Evolutionary conservation across 2,113 vertebrate genomes (phyloP), one percentile per base, ranked within the genome.

Genomic region (Suncus etruscus): DNA sequence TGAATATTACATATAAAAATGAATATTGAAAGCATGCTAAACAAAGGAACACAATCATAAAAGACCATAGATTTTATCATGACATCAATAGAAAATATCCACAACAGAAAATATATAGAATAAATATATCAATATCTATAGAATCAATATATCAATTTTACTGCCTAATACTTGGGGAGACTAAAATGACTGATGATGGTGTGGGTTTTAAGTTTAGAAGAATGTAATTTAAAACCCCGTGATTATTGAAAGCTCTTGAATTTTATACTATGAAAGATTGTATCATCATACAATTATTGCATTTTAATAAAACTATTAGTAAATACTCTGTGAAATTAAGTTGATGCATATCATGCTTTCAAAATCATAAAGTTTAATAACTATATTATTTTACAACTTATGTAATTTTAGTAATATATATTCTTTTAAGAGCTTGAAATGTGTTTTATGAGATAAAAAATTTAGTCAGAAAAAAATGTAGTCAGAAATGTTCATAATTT

Each of bases 401-500:
- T 22, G 54, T 80, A 51, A 69, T 65, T 76, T 66, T 16, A n/a
- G 5, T 74, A 81, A 50, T 88, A 15, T 0, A 7, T 74, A 0
- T 89, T 95, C 16, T 50, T 72, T 22, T 58, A 65, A 76, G 70
- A 86, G 10, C 85, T 91, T 66, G 24, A 89, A 83, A 77, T 51
- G 54, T 31, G 54, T 27, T 20, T 78, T 75, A 48, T 31, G 93
- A 6, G 4, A 15, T 29, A 58, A 68, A 78, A 81, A 48, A 16
- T 58, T 58, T 58, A 9, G 16, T 58, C 16, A 58, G 54, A 8
- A 66, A 22, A 66, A 66, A 66, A 69, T 51, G 58, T 58, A 69
- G 7, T 66, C 63, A 2, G 24, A 22, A 74, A 50, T 73, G 74
- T 70, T 74, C 20, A 45, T 73, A 54, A 22, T 63, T 29, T 82